Evolutionary conservation across 2,888 invertebrate genomes (phyloP).

Genomic region (Aphidoletes aphidimyza): DNA sequence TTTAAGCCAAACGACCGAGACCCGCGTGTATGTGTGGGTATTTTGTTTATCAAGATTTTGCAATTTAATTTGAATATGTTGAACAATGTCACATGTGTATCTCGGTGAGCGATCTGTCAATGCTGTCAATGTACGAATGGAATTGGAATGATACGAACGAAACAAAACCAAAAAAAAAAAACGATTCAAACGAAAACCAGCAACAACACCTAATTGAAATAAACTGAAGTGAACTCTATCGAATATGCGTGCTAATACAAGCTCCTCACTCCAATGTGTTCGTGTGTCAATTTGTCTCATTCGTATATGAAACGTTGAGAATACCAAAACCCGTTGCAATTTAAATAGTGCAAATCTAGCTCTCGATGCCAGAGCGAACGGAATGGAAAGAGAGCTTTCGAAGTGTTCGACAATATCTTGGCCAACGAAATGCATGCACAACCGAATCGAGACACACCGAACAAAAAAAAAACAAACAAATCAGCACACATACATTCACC

Average conservation of each 20-base stretch:
- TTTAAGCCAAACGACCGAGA: no score
- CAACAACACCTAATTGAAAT: conserved; percentile 10
- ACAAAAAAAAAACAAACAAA: not conserved
- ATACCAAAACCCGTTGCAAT: not conserved
- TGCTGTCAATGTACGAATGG: not conserved
- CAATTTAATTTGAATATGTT: no score
- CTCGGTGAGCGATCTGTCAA: not conserved
- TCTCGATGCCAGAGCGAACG: not conserved
- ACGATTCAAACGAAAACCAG: conserved; percentile 6
- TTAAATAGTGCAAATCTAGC: not conserved
- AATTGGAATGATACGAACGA: no score
- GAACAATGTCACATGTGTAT: no score
- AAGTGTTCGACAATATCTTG: no score
- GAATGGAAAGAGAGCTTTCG: not conserved
- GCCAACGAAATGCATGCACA: no score
- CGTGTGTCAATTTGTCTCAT: not conserved
- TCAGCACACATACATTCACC: not conserved
- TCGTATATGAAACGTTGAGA: no score
- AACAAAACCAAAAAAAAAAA: no score
- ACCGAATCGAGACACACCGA: not conserved
- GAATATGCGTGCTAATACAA: not conserved
- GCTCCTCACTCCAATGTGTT: not conserved
- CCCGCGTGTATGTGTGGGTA: no score
- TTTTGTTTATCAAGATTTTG: no score
- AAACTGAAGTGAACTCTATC: conserved; percentile 36